These are phyloP conservation scores for Austrofundulus limnaeus DNA, from an alignment of 2,113 vertebrate species.

Conservation along the genomic window DNA sequence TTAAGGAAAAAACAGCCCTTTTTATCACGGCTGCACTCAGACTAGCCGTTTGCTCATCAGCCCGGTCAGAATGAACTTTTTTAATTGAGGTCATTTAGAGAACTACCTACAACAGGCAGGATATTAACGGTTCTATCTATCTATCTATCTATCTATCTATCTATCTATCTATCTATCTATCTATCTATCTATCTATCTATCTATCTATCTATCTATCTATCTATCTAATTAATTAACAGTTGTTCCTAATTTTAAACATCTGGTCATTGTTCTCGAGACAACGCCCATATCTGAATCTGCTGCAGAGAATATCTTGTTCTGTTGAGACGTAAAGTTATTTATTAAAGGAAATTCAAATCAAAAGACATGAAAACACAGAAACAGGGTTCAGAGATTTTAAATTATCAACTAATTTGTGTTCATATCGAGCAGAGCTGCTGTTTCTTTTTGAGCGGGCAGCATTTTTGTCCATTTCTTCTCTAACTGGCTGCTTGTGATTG, in stretches of 20 bases:
- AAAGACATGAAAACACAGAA: not conserved
- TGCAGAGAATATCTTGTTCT: not conserved
- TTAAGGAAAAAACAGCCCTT: no score
- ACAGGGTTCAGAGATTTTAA: not conserved
- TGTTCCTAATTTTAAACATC: slow-evolving; percentile 57
- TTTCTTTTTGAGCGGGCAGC: not conserved
- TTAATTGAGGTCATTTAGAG: no score
- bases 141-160: no score
- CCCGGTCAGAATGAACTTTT: no score
- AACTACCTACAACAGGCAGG: no score
- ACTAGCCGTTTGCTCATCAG: no score
- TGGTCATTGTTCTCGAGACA: slow-evolving; percentile 46
- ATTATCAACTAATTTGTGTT: no score
- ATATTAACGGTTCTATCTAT: not conserved
- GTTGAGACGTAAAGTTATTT: not conserved
- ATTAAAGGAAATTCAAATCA: not conserved
- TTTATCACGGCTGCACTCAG: no score
- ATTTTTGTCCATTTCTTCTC: not conserved
- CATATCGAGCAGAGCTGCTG: not conserved
- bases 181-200: no score
- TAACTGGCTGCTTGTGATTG: not conserved
- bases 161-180: no score
- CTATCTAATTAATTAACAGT: slow-evolving; percentile 54
- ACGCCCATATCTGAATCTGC: slow-evolving; percentile 65
- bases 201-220: no score